Conservation (phyloP, 2,888 invertebrate species). For the Emmelina monodactyla region DNA sequence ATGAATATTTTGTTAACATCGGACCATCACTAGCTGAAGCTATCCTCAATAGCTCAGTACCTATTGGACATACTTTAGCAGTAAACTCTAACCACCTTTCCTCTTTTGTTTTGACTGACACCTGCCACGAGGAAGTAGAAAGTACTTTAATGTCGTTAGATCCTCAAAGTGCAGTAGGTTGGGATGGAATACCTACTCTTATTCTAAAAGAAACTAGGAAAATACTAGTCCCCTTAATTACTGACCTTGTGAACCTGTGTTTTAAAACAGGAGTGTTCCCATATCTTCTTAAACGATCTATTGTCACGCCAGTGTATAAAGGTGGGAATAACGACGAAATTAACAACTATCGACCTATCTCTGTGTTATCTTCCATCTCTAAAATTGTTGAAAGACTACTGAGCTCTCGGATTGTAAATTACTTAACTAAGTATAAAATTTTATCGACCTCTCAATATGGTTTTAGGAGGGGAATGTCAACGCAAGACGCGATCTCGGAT, state of each 20-base stretch:
- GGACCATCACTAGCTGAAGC: background rate
- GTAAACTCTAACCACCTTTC: background rate
- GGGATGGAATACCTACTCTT: background rate
- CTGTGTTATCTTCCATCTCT: background rate
- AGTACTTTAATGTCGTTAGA: background rate
- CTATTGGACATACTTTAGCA: background rate
- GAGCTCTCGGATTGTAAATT: background rate
- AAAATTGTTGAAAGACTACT: background rate
- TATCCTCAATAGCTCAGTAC: background rate
- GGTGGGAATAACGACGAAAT: background rate
- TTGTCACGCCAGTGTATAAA: background rate
- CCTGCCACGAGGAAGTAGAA: constrained; percentile 1
- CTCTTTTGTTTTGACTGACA: constrained; percentile 1
- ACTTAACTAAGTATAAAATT: background rate
- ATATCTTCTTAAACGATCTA: too few species aligned
- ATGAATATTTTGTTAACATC: too few species aligned
- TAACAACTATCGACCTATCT: background rate
- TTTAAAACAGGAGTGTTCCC: background rate
- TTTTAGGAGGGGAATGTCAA: too few species aligned
- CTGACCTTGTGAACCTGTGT: constrained; percentile 1
- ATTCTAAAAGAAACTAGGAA: too few species aligned
- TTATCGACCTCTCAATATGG: background rate
- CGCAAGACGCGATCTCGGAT: too few species aligned
- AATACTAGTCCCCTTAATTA: constrained; percentile 1
- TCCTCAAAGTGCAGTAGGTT: background rate